Evolutionary conservation across 2,888 invertebrate genomes (phyloP), one percentile per base, ranked within the genome.

Genomic region (Protophormia terraenovae): DNA sequence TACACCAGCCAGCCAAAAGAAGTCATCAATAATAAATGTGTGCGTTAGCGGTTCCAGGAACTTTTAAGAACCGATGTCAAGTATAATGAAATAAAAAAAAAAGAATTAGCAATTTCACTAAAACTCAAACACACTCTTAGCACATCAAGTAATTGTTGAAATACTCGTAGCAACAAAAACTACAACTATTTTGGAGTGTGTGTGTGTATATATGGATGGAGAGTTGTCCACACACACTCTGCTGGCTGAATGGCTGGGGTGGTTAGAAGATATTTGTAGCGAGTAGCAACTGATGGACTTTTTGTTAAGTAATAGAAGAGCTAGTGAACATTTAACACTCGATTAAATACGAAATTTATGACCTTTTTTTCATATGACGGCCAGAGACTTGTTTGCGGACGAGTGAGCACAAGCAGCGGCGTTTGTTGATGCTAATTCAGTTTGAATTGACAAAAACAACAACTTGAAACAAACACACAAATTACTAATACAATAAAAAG

Each of bases 311-410:
- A 79, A 82, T 80, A 80, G 80, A 82, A 85, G 69, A 79, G 85
- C 85, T 75, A 82, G 82, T 79, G 85, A 86, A 86, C 88, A 88
- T 89, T 90, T 90, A 89, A 89, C 89, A 89, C 88, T 89, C 90
- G 89, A 90, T 90, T 90, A 88, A 88, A 88, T 88, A 87, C 79
- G 83, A 88, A 89, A 90, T 90, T 89, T 89, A 90, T 90, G 88
- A 88, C 89, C 78, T 75, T 82, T 85, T 72, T 77, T 58, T 45
- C 45, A 24, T 71, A 32, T 78, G 84, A 77, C 80, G 76, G 58
- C 66, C 76, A 47, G 64, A 60, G 38, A 45, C 60, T 58, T 67
- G 71, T 67, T 58, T 67, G 71, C 71, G 77, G 76, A 66, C 72
- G 77, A 81, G 24, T 81, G 78, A 78, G 67, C 84, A 81, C 76